These are phyloP conservation scores for Brachyrhaphis roseni DNA, from an alignment of 2,797 vertebrate genomes.

Conservation along the genomic window DNA sequence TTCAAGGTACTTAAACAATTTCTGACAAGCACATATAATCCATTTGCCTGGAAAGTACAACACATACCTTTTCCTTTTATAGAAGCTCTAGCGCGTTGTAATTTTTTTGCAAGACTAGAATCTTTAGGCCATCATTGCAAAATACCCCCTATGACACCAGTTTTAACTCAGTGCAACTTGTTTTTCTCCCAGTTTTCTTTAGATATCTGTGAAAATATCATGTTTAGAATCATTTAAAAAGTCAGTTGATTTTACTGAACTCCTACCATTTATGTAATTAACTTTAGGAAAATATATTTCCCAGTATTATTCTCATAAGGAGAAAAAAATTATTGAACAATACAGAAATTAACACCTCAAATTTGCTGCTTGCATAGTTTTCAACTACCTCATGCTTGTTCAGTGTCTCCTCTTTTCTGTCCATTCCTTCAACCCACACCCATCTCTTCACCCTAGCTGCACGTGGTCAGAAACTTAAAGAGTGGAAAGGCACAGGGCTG, in stretches of 20 bases:
- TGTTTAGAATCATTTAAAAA: slow-evolving; percentile 6
- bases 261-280: slow-evolving; percentile 15
- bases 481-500: slow-evolving; percentile 36
- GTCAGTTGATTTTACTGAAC: slow-evolving; percentile 12
- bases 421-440: slow-evolving; percentile 43
- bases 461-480: slow-evolving; percentile 56
- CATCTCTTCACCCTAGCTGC: slow-evolving; percentile 51
- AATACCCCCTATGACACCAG: slow-evolving; percentile 54
- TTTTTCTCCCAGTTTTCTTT: slow-evolving; percentile 34
- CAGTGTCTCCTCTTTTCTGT: slow-evolving; percentile 18
- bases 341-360: not conserved
- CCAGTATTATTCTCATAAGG: not conserved
- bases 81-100: slow-evolving; percentile 47
- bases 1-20: slow-evolving; percentile 54
- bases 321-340: slow-evolving; percentile 4
- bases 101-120: slow-evolving; percentile 47
- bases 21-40: slow-evolving; percentile 35
- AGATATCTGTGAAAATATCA: slow-evolving; percentile 55
- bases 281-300: slow-evolving; percentile 19
- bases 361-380: slow-evolving; percentile 18
- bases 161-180: slow-evolving; percentile 51
- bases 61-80: slow-evolving; percentile 73
- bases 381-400: slow-evolving; percentile 25
- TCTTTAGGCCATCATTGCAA: slow-evolving; percentile 53
- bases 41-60: slow-evolving; percentile 51